These are phyloP conservation scores for Tarsius wallacei DNA, from an alignment of 2,797 vertebrate genomes.

Conservation along the genomic window DNA sequence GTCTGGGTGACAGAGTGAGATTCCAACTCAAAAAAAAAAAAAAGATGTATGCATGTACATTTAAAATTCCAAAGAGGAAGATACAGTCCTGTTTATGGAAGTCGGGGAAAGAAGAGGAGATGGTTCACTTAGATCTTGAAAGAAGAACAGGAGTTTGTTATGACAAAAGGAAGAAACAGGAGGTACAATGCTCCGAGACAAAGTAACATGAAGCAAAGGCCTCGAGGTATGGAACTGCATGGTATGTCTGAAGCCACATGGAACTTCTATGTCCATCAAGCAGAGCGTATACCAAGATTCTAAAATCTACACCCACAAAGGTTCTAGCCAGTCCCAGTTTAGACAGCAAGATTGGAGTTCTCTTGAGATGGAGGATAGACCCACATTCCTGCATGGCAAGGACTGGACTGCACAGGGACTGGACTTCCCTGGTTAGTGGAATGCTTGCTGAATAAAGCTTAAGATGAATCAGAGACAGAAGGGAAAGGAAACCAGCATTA, in stretches of 20 bases:
- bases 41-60: neutral
- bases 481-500: neutral
- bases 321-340: neutral
- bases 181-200: neutral
- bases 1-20: too few species aligned
- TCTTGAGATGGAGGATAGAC: neutral
- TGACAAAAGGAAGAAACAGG: neutral
- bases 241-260: neutral
- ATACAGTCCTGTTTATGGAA: neutral
- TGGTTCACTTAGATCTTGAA: neutral
- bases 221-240: neutral
- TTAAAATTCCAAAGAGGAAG: slow-evolving; percentile 46
- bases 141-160: neutral
- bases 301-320: neutral
- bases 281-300: neutral
- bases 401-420: neutral
- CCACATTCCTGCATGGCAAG: too few species aligned
- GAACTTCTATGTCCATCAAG: neutral
- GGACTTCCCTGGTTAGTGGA: neutral
- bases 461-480: neutral
- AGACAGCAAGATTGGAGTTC: neutral
- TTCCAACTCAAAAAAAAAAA: too few species aligned
- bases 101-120: neutral
- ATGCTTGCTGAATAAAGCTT: neutral
- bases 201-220: neutral